These are phyloP conservation scores for Sminthurides bifidus DNA, from an alignment of 1,140 invertebrate species.

Conservation along the genomic window DNA sequence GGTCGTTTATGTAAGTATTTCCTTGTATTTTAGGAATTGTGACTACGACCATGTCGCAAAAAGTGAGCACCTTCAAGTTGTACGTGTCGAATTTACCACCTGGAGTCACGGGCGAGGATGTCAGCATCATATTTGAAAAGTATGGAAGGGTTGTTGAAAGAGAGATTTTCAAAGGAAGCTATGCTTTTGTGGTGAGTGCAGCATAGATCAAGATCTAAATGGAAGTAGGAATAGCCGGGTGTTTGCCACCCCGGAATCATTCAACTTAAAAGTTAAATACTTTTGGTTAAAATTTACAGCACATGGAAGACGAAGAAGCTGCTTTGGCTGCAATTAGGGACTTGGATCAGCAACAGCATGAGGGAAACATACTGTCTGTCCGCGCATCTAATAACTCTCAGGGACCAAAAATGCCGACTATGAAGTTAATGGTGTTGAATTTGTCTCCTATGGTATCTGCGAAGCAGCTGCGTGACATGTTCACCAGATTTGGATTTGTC, in stretches of 20 bases:
- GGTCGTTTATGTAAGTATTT: too few species aligned
- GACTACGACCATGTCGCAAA: neutral
- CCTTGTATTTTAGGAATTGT: too few species aligned
- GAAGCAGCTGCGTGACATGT: slow-evolving; percentile 14
- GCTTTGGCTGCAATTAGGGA: slow-evolving; percentile 12
- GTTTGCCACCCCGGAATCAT: neutral
- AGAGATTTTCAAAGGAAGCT: slow-evolving; percentile 42
- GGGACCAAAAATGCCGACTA: slow-evolving; percentile 14
- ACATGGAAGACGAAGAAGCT: slow-evolving; percentile 25
- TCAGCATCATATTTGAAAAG: slow-evolving; percentile 41
- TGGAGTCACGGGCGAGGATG: slow-evolving; percentile 36
- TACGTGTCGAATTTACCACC: slow-evolving; percentile 43
- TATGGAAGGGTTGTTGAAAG: slow-evolving; percentile 45
- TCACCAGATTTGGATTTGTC: slow-evolving; percentile 25
- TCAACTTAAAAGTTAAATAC: neutral
- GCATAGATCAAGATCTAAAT: neutral
- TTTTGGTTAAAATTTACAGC: slow-evolving; percentile 12
- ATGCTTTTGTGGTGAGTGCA: slow-evolving; percentile 43
- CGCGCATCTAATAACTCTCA: slow-evolving; percentile 8
- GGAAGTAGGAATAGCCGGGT: neutral
- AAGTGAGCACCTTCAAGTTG: slow-evolving; percentile 36
- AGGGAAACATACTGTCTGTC: slow-evolving; percentile 17
- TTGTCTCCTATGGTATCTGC: slow-evolving; percentile 9
- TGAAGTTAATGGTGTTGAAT: slow-evolving; percentile 14
- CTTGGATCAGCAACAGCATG: slow-evolving; percentile 10